Evolutionary conservation across 2,888 invertebrate species (phyloP).

Genomic region (Catocala sponsa): DNA sequence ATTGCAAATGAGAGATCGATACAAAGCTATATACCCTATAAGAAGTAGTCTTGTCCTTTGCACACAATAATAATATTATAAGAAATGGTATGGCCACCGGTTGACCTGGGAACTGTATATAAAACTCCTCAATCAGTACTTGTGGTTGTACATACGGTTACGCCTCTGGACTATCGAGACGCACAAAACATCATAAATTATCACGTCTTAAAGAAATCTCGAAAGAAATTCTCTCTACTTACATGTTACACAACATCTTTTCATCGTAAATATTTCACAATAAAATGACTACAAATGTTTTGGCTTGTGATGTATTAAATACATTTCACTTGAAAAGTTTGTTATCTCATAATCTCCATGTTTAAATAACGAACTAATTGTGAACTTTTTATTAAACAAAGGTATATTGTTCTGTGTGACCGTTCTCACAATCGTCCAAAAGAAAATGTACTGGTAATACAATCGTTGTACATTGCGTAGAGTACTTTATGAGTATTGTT

Average conservation of each 20-base stretch:
- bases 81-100: too few species aligned
- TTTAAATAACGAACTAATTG: constrained; percentile 49
- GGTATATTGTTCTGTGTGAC: constrained; percentile 60
- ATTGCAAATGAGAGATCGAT: too few species aligned
- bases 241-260: constrained; percentile 19
- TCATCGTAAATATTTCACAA: constrained; percentile 50
- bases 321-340: constrained; percentile 57
- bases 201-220: neutral
- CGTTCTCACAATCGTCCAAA: constrained; percentile 52
- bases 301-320: constrained; percentile 40
- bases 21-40: too few species aligned
- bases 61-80: too few species aligned
- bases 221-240: neutral
- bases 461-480: constrained; percentile 28
- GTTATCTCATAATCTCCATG: constrained; percentile 52
- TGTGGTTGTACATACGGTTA: too few species aligned
- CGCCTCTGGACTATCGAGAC: too few species aligned
- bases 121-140: too few species aligned
- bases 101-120: too few species aligned
- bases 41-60: too few species aligned
- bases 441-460: constrained; percentile 33
- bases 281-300: constrained; percentile 34
- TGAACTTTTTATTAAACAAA: constrained; percentile 61
- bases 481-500: constrained; percentile 24
- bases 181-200: too few species aligned